phyloP scores from a whole-genome alignment of 2,113 vertebrate species.

The Platycercus adscitus region DNA sequence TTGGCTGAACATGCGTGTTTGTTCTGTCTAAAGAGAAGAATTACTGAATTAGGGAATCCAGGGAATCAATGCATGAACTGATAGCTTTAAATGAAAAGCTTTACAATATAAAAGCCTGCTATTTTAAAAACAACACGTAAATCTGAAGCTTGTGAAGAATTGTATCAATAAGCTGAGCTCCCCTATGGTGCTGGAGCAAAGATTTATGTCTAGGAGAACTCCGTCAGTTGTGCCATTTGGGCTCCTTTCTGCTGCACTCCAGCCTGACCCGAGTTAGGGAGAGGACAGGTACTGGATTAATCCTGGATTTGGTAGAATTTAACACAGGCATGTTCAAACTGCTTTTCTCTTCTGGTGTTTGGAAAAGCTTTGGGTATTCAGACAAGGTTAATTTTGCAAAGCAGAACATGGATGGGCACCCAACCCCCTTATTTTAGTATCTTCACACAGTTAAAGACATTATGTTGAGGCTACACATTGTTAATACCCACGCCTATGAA shows the following conservation, averaged over 20 bases:
- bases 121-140: background rate
- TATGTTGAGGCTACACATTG: background rate
- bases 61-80: background rate
- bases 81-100: background rate
- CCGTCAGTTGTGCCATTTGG: background rate
- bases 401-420: background rate
- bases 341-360: background rate
- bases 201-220: fast-evolving
- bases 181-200: background rate
- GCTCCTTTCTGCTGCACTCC: background rate
- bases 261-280: background rate
- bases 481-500: background rate
- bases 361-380: background rate
- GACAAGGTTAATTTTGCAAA: background rate
- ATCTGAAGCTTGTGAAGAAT: background rate
- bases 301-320: background rate
- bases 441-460: background rate
- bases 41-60: background rate
- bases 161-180: background rate
- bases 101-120: background rate
- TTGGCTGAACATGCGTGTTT: background rate
- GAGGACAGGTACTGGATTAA: background rate
- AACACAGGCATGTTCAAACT: background rate
- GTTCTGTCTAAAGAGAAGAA: background rate
- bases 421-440: background rate